Evolutionary conservation across 2,113 vertebrate species (phyloP).

Genomic region (Thalassarche chlororhynchos): DNA sequence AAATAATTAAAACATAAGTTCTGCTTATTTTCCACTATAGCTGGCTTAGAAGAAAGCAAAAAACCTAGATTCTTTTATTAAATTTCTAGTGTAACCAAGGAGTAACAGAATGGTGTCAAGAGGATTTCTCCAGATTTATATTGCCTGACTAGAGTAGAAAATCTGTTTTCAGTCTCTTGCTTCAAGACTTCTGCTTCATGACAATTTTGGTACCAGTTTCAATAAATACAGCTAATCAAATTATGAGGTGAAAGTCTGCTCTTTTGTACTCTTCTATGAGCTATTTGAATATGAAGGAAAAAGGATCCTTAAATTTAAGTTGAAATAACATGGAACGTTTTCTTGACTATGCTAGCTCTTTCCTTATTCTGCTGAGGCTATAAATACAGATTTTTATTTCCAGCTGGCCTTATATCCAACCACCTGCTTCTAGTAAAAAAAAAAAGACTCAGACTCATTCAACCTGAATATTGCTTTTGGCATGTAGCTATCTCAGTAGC

Average conservation of each 20-base stretch:
- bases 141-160: neutral
- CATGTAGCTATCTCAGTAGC: conserved; percentile 29
- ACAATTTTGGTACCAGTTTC: neutral
- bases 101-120: neutral
- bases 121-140: neutral
- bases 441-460: conserved; percentile 6
- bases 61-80: neutral
- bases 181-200: neutral
- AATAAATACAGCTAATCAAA: conserved; percentile 39
- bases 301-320: conserved; percentile 17
- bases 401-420: conserved; percentile 47
- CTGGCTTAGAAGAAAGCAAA: neutral
- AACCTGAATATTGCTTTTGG: conserved; percentile 43
- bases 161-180: neutral
- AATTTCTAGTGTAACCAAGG: neutral
- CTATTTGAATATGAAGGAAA: conserved; percentile 44
- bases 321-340: neutral
- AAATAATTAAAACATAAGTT: neutral
- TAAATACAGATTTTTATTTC: conserved; percentile 61
- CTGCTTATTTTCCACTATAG: neutral
- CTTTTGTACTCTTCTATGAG: conserved; percentile 8
- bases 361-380: conserved; percentile 34
- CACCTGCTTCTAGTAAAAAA: conserved; percentile 21
- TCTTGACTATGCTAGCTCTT: conserved; percentile 26
- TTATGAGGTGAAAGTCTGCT: conserved; percentile 14